Conservation (phyloP, 2,888 invertebrate species). For the Halictus ligatus region DNA sequence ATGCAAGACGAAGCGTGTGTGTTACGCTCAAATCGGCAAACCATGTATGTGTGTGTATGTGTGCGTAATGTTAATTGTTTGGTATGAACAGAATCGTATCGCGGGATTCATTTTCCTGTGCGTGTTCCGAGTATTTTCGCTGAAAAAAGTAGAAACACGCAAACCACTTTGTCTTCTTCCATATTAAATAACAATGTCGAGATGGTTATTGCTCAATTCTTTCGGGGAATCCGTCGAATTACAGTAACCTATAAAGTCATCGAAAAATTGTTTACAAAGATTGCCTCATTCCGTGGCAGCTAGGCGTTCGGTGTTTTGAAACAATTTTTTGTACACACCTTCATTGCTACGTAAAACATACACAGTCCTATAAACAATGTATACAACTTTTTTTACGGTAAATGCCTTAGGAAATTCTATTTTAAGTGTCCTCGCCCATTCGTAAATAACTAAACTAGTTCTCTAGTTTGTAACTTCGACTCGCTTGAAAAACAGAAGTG, state of each 20-base stretch:
- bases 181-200: neutral
- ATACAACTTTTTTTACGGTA: neutral
- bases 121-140: neutral
- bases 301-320: neutral
- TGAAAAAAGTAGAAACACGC: neutral
- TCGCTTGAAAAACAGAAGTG: neutral
- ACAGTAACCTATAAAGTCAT: neutral
- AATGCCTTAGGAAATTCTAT: neutral
- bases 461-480: neutral
- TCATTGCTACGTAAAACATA: neutral
- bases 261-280: neutral
- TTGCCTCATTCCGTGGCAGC: neutral
- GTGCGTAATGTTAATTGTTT: neutral
- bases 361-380: neutral
- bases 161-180: neutral
- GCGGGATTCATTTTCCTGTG: neutral
- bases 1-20: neutral
- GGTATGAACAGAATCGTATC: neutral
- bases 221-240: neutral
- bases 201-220: neutral
- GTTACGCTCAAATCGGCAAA: neutral
- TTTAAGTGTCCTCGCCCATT: neutral
- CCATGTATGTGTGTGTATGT: neutral
- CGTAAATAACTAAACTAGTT: neutral
- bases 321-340: neutral